Conservation (phyloP, 2,797 vertebrate species). For the Leptoclinus maculatus region DNA sequence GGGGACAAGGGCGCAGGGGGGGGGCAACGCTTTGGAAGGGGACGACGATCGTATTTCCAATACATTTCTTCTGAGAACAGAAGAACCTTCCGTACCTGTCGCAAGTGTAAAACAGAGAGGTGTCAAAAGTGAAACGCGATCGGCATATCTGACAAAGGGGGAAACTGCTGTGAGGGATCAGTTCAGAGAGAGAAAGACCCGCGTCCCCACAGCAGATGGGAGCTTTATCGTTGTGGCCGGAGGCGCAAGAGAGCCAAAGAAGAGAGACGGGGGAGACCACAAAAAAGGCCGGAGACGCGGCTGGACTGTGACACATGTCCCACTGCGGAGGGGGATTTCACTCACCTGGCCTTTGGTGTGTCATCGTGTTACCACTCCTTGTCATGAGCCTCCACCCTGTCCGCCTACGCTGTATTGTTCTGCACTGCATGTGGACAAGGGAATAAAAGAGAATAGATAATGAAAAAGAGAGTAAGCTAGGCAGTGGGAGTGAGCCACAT, state of each 20-base stretch:
- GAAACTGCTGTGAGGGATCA: slow-evolving; percentile 76
- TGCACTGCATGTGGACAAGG: slow-evolving; percentile 59
- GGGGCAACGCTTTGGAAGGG: slow-evolving; percentile 64
- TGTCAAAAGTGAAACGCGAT: slow-evolving; percentile 86
- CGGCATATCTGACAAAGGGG: slow-evolving; percentile 76
- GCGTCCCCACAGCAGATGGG: slow-evolving; percentile 80
- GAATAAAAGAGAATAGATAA: slow-evolving; percentile 75
- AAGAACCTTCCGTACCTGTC: slow-evolving; percentile 76
- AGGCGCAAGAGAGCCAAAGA: slow-evolving; percentile 60
- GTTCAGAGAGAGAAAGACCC: slow-evolving; percentile 72
- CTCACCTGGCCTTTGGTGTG: slow-evolving; percentile 82
- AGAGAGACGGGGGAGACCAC: slow-evolving; percentile 72
- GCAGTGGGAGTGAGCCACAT: slow-evolving; percentile 71
- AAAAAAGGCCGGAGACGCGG: slow-evolving; percentile 77
- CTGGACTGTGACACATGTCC: slow-evolving; percentile 84
- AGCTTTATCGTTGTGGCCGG: slow-evolving; percentile 74
- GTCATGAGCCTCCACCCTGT: slow-evolving; percentile 75
- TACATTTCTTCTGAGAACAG: slow-evolving; percentile 72
- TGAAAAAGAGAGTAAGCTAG: slow-evolving; percentile 65
- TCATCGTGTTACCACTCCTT: slow-evolving; percentile 84
- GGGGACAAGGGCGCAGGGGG: slow-evolving; percentile 58
- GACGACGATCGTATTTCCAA: slow-evolving; percentile 64
- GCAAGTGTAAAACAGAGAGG: slow-evolving; percentile 74
- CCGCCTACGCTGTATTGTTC: slow-evolving; percentile 76
- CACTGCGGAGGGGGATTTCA: slow-evolving; percentile 69